phyloP scores from a whole-genome alignment of 2,113 vertebrate species.

The Hypocryptadius cinnamomeus region DNA sequence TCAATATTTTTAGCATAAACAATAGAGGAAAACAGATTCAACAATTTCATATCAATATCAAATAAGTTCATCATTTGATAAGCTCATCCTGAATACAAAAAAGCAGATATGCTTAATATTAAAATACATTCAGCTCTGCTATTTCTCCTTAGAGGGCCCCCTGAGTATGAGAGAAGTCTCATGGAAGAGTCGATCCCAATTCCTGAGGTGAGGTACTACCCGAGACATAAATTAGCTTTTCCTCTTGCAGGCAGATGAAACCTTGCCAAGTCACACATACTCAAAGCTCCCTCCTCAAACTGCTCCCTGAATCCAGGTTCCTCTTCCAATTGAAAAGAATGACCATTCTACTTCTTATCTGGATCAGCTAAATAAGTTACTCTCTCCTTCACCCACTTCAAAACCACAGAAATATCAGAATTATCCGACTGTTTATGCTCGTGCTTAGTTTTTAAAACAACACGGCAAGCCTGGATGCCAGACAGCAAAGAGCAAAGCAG shows the following conservation, averaged over 20 bases:
- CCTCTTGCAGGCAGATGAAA: neutral
- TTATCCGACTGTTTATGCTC: neutral
- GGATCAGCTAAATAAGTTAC: neutral
- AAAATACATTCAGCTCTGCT: neutral
- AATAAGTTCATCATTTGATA: neutral
- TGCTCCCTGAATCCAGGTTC: neutral
- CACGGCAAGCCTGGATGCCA: neutral
- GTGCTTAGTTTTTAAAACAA: neutral
- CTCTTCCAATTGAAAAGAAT: neutral
- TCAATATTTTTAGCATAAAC: neutral
- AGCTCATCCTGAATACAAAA: neutral
- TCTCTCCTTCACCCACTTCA: neutral
- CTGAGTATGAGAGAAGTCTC: neutral
- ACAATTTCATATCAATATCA: neutral
- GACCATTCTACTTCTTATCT: neutral
- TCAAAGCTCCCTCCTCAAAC: neutral
- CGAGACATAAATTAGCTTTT: rapidly evolving
- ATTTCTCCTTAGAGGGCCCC: neutral
- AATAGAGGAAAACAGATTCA: neutral
- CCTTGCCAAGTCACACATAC: neutral
- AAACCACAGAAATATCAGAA: neutral
- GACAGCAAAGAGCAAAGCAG: neutral
- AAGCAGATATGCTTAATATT: neutral
- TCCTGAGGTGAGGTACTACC: neutral
- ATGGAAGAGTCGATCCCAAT: neutral